Evolutionary conservation across 2,113 vertebrate genomes (phyloP).

Genomic region (Gobius niger): DNA sequence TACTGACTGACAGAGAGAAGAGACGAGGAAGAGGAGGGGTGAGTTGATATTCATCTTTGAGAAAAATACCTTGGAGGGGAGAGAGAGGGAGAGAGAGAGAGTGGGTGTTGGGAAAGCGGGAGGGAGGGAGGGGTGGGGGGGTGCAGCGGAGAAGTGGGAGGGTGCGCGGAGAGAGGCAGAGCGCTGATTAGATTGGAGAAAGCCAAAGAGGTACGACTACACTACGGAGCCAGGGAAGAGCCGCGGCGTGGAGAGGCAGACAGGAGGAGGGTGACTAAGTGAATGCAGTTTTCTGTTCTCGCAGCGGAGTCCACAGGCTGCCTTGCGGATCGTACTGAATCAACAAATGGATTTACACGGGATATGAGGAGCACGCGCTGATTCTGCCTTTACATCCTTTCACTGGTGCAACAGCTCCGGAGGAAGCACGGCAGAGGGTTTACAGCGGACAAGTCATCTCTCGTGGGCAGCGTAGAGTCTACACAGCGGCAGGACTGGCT

Average conservation of each 20-base stretch:
- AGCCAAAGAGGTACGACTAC: slow-evolving; percentile 71
- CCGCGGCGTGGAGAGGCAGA: slow-evolving; percentile 48
- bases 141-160: slow-evolving; percentile 42
- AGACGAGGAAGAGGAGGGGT: slow-evolving; percentile 13
- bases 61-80: slow-evolving; percentile 63
- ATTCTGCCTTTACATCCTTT: slow-evolving; percentile 43
- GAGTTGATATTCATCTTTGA: slow-evolving; percentile 67
- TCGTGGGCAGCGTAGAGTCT: slow-evolving; percentile 40
- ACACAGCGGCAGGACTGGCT: slow-evolving; percentile 46
- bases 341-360: slow-evolving; percentile 65
- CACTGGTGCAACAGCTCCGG: slow-evolving; percentile 59
- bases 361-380: slow-evolving; percentile 27
- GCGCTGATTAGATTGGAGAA: slow-evolving; percentile 77
- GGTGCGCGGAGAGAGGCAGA: slow-evolving; percentile 48
- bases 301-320: slow-evolving; percentile 65
- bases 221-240: slow-evolving; percentile 73
- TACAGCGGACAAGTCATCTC: slow-evolving; percentile 57
- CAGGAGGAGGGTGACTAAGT: slow-evolving; percentile 75
- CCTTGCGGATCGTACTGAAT: slow-evolving; percentile 54
- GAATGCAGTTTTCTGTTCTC: slow-evolving; percentile 75
- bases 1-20: slow-evolving; percentile 48
- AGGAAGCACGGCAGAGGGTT: slow-evolving; percentile 42
- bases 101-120: slow-evolving; percentile 18
- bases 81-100: slow-evolving; percentile 30
- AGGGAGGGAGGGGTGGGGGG: slow-evolving; percentile 27